Percentiles rank a stretch among this genome's conserved stretches.
phyloP scores from a whole-genome alignment of 2,113 vertebrate species.

The Chaenogobius annularis region DNA sequence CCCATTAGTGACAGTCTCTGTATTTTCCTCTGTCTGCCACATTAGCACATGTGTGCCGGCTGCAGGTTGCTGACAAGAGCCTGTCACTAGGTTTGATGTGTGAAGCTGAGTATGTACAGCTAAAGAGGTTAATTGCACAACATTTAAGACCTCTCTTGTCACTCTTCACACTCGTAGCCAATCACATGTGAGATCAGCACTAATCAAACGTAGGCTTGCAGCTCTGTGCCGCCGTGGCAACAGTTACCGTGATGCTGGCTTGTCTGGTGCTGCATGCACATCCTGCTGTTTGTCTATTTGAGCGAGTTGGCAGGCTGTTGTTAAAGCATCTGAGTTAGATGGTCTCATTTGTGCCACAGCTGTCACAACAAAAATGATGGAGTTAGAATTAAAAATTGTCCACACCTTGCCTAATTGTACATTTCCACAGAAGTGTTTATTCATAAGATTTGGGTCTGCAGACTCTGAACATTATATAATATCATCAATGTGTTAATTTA shows the following conservation, averaged over 20 bases:
- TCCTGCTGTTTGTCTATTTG: slow-evolving; percentile 76
- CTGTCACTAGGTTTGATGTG: slow-evolving; percentile 52
- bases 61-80: slow-evolving; percentile 58
- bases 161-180: slow-evolving; percentile 39
- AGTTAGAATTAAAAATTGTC: background rate
- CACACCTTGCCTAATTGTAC: background rate
- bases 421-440: background rate
- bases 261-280: slow-evolving; percentile 60
- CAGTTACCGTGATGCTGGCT: slow-evolving; percentile 68
- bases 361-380: slow-evolving; percentile 24
- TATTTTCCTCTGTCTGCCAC: slow-evolving; percentile 44
- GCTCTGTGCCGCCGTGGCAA: slow-evolving; percentile 59
- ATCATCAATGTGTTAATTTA: no score
- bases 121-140: slow-evolving; percentile 70
- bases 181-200: slow-evolving; percentile 42
- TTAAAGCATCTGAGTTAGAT: slow-evolving; percentile 40
- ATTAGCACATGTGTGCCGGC: slow-evolving; percentile 41
- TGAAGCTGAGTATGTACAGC: slow-evolving; percentile 56
- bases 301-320: slow-evolving; percentile 63
- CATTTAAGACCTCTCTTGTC: slow-evolving; percentile 54
- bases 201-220: slow-evolving; percentile 69
- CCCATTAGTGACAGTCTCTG: slow-evolving; percentile 41
- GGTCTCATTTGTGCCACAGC: slow-evolving; percentile 34
- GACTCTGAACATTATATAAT: no score
- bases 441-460: no score